phyloP scores from a whole-genome alignment of 1,140 invertebrate genomes.

The Leptinotarsa defecta region DNA sequence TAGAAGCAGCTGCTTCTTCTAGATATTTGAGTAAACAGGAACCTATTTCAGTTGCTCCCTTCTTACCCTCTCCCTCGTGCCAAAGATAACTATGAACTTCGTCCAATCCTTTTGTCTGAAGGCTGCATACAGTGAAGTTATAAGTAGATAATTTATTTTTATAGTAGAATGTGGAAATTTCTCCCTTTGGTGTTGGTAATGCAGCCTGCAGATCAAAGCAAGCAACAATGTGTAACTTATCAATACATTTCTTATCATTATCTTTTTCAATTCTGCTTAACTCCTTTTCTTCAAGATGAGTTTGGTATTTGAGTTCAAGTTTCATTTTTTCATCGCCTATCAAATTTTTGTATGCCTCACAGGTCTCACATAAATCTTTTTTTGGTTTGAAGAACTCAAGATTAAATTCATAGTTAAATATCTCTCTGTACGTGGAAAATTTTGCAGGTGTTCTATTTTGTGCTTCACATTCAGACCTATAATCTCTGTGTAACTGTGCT shows the following conservation, averaged over 20 bases:
- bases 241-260: conserved; percentile 33
- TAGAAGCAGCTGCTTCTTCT: conserved; percentile 22
- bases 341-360: conserved; percentile 3
- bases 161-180: conserved; percentile 54
- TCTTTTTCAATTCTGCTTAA: conserved; percentile 38
- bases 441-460: neutral
- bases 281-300: conserved; percentile 41
- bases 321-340: neutral
- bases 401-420: conserved; percentile 11
- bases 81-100: conserved; percentile 40
- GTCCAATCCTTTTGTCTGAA: conserved; percentile 31
- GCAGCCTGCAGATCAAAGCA: conserved; percentile 53
- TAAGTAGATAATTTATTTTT: conserved; percentile 50
- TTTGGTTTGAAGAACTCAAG: neutral
- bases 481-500: neutral
- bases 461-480: neutral
- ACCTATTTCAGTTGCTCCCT: conserved; percentile 42
- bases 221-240: conserved; percentile 39
- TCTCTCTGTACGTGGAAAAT: neutral
- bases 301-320: neutral
- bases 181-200: conserved; percentile 46
- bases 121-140: conserved; percentile 36
- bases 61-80: conserved; percentile 42
- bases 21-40: conserved; percentile 39
- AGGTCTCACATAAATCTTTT: conserved; percentile 1